phyloP scores from a whole-genome alignment of 2,888 invertebrate genomes.

The Cyaniris semiargus region DNA sequence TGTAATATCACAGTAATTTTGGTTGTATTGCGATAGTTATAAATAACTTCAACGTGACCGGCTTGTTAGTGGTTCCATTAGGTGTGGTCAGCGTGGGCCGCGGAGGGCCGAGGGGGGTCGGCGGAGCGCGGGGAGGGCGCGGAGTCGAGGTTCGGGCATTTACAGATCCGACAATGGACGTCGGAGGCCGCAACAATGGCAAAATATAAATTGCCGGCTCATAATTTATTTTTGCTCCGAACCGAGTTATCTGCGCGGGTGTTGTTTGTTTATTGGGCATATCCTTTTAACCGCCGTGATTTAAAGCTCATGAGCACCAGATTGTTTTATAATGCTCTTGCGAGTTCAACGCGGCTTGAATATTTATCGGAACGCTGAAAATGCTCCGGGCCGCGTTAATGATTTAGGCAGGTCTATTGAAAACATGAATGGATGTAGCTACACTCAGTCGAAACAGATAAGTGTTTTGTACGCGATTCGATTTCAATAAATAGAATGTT shows the following conservation, averaged over 20 bases:
- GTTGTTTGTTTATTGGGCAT: slow-evolving; percentile 71
- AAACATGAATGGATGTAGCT: slow-evolving; percentile 6
- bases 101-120: neutral
- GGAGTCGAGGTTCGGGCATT: slow-evolving; percentile 54
- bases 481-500: neutral
- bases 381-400: neutral
- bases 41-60: slow-evolving; percentile 75
- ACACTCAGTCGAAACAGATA: neutral
- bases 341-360: slow-evolving; percentile 11
- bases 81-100: slow-evolving; percentile 48
- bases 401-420: slow-evolving; percentile 14
- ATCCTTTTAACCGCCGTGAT: slow-evolving; percentile 67
- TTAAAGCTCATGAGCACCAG: slow-evolving; percentile 53
- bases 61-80: slow-evolving; percentile 74
- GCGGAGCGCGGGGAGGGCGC: neutral
- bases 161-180: slow-evolving; percentile 51
- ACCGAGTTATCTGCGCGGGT: slow-evolving; percentile 42
- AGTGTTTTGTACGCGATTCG: neutral
- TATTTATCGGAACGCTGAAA: slow-evolving; percentile 25
- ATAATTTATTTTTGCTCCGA: slow-evolving; percentile 28
- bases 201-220: slow-evolving; percentile 52
- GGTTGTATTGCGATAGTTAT: slow-evolving; percentile 70
- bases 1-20: slow-evolving; percentile 51
- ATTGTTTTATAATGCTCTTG: slow-evolving; percentile 21
- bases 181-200: slow-evolving; percentile 46